Percentiles rank a stretch among this genome's conserved stretches.
Evolutionary conservation across 2,797 vertebrate species (phyloP).

Genomic region (Aulostomus chinensis): DNA sequence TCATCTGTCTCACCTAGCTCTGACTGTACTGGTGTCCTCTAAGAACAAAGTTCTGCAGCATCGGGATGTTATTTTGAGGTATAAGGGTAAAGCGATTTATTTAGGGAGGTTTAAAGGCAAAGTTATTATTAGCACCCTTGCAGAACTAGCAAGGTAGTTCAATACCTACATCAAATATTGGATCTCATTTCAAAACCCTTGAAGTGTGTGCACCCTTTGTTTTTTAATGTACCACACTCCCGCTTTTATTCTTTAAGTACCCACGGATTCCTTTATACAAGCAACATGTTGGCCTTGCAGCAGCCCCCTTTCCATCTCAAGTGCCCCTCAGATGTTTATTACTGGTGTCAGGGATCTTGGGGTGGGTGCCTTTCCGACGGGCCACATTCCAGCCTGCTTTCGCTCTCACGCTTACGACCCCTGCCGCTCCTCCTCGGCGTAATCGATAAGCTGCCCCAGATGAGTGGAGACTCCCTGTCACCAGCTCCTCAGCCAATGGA

Average conservation of each 20-base stretch:
- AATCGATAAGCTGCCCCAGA: slow-evolving; percentile 69
- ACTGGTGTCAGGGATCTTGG: slow-evolving; percentile 31
- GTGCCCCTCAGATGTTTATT: slow-evolving; percentile 41
- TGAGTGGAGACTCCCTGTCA: slow-evolving; percentile 79
- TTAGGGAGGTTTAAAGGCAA: not conserved
- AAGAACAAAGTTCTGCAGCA: slow-evolving; percentile 21
- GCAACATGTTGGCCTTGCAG: slow-evolving; percentile 20
- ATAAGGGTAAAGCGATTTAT: not conserved
- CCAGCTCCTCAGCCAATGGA: slow-evolving; percentile 71
- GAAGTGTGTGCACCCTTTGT: no score
- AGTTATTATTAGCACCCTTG: not conserved
- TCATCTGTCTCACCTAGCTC: slow-evolving; percentile 74
- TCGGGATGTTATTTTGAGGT: slow-evolving; percentile 10
- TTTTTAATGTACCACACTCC: no score
- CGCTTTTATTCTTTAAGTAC: no score
- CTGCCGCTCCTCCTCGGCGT: slow-evolving; percentile 28
- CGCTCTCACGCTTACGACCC: slow-evolving; percentile 44
- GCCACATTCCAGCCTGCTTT: slow-evolving; percentile 41
- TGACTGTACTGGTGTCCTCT: slow-evolving; percentile 54
- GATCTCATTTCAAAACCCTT: no score
- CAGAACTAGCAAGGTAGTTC: not conserved
- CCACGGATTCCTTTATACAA: not conserved
- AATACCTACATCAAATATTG: no score
- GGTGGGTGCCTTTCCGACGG: slow-evolving; percentile 9
- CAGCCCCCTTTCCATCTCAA: no score